Conservation (phyloP, 2,113 vertebrate genomes). For the Polypterus senegalus region DNA sequence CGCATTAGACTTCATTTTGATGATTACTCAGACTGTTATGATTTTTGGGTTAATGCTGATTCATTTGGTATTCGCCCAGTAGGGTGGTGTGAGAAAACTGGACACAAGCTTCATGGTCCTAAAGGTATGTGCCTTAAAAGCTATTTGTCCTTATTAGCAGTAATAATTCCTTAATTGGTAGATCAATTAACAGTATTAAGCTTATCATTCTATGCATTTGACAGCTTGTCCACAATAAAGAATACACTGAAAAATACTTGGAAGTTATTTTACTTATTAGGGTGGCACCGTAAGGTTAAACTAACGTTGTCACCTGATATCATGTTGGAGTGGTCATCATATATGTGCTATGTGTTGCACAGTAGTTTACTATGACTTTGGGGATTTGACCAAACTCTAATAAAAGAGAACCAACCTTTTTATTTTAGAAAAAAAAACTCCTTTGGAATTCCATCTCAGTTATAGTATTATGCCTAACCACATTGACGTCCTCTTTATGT, state of each 20-base stretch:
- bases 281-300: no score
- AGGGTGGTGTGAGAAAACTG: conserved; percentile 45
- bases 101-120: conserved; percentile 50
- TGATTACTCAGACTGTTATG: conserved; percentile 52
- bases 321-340: no score
- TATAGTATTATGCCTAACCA: no score
- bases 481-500: no score
- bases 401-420: no score
- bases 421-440: no score
- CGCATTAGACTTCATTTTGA: conserved; percentile 55
- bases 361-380: no score
- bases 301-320: no score
- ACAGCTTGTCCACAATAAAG: neutral
- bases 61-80: conserved; percentile 38
- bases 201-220: neutral
- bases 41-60: conserved; percentile 58
- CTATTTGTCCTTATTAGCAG: neutral
- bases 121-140: conserved; percentile 37
- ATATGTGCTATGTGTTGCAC: no score
- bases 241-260: neutral
- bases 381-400: no score
- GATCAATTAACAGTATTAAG: neutral
- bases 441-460: no score
- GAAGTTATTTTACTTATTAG: neutral
- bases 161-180: conserved; percentile 1